These are phyloP conservation scores for Mizuhopecten yessoensis DNA, from an alignment of 1,140 invertebrate genomes.

Conservation along the genomic window DNA sequence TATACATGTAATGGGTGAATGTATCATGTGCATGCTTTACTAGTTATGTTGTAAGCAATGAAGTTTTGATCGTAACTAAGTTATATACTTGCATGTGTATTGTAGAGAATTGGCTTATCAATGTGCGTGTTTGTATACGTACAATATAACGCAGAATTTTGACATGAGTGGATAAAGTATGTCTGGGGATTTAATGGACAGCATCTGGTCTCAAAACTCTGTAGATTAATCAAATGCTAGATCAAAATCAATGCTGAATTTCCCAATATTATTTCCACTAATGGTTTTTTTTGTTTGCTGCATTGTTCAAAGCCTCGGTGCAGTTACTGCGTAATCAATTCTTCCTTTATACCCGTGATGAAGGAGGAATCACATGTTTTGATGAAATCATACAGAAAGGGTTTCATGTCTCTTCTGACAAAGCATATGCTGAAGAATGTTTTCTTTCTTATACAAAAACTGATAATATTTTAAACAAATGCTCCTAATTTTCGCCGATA, in stretches of 20 bases:
- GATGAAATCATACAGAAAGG: not conserved
- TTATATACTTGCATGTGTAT: not conserved
- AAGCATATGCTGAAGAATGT: not conserved
- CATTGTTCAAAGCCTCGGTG: not conserved
- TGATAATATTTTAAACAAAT: not conserved
- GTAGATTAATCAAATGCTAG: not conserved
- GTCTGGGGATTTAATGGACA: not conserved
- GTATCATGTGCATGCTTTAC: too few species aligned
- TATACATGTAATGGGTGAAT: too few species aligned
- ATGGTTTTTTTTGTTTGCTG: not conserved
- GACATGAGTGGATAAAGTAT: too few species aligned
- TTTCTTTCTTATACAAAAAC: not conserved
- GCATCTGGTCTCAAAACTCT: not conserved
- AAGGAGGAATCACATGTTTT: not conserved
- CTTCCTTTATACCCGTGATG: not conserved
- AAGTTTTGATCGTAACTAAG: not conserved
- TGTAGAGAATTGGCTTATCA: not conserved
- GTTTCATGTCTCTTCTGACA: not conserved
- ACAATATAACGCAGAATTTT: not conserved
- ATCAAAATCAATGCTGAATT: not conserved
- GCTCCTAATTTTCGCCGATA: not conserved
- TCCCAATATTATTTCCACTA: not conserved
- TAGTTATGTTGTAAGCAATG: not conserved
- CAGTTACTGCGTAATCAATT: not conserved
- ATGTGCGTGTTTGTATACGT: too few species aligned